These are phyloP conservation scores for Labroides dimidiatus DNA, from an alignment of 2,797 vertebrate species.

Conservation along the genomic window DNA sequence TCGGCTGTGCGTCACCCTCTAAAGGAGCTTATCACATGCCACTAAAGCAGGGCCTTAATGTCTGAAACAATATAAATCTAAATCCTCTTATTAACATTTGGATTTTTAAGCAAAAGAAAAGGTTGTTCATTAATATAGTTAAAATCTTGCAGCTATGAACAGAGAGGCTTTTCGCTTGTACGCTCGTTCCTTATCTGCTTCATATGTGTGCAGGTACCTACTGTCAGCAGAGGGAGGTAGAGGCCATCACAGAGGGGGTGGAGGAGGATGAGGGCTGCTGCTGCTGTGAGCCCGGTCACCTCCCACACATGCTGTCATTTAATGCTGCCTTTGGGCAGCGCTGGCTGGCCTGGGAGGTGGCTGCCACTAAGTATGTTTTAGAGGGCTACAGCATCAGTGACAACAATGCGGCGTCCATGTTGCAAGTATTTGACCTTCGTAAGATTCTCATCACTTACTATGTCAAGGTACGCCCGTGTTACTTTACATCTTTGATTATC, in stretches of 20 bases:
- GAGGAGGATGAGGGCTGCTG: constrained; percentile 99
- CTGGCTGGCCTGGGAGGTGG: constrained; percentile 98
- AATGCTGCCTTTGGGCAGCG: constrained; percentile 97
- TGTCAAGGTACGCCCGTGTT: constrained; percentile 88
- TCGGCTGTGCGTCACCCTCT: background rate
- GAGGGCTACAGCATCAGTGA: constrained; percentile 99
- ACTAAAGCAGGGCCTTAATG: constrained; percentile 1
- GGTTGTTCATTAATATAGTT: background rate
- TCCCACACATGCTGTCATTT: constrained; percentile 96
- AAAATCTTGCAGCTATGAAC: background rate
- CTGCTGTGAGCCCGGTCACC: constrained; percentile 97
- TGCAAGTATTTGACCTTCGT: constrained; percentile 98
- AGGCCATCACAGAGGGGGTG: constrained; percentile 99
- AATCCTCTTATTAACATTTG: background rate
- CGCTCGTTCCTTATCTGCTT: background rate
- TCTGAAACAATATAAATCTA: constrained; percentile 1
- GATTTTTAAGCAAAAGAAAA: background rate
- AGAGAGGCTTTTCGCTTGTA: background rate
- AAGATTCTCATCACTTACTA: constrained; percentile 99
- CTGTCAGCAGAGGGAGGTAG: constrained; percentile 98
- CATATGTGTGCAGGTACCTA: constrained; percentile 89
- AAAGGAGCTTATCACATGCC: background rate
- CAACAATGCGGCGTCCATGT: constrained; percentile 98
- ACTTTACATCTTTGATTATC: background rate
- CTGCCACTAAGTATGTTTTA: constrained; percentile 96